Evolutionary conservation across 30 jellyfish, hydroid and myxozoan species (phyloP).

Genomic region (Morbakka virulenta): DNA sequence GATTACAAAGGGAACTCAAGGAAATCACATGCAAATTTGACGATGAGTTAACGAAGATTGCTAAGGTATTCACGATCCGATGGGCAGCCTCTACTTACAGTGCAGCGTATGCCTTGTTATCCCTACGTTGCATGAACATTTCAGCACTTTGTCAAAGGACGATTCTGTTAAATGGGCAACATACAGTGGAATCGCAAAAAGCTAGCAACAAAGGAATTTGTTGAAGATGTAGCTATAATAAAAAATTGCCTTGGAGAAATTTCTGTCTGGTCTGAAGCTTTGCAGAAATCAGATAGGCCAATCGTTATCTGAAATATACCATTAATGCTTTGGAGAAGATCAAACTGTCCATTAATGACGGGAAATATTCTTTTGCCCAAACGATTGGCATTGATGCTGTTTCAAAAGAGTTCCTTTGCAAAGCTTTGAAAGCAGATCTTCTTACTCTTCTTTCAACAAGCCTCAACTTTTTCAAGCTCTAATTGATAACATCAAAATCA

Average conservation of each 20-base stretch:
- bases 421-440: conserved; percentile 3
- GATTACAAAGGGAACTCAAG: conserved; percentile 34
- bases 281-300: conserved; percentile 35
- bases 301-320: conserved; percentile 31
- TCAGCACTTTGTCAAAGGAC: conserved; percentile 30
- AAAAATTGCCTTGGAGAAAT: conserved; percentile 33
- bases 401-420: conserved; percentile 4
- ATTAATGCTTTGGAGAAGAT: conserved; percentile 30
- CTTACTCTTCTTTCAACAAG: conserved; percentile 28
- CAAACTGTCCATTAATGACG: conserved; percentile 18
- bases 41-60: conserved; percentile 36
- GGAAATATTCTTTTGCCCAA: conserved; percentile 31
- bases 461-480: conserved; percentile 36
- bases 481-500: conserved; percentile 34
- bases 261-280: conserved; percentile 20
- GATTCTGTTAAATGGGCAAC: not conserved
- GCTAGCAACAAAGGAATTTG: not conserved
- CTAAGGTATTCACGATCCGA: conserved; percentile 32
- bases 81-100: conserved; percentile 58
- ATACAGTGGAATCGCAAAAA: not conserved
- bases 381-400: not conserved
- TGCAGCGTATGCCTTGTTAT: conserved; percentile 43
- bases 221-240: conserved; percentile 43
- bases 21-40: conserved; percentile 34
- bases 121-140: too few species aligned